Conservation (phyloP, 2,797 vertebrate species). For the Vultur gryphus region DNA sequence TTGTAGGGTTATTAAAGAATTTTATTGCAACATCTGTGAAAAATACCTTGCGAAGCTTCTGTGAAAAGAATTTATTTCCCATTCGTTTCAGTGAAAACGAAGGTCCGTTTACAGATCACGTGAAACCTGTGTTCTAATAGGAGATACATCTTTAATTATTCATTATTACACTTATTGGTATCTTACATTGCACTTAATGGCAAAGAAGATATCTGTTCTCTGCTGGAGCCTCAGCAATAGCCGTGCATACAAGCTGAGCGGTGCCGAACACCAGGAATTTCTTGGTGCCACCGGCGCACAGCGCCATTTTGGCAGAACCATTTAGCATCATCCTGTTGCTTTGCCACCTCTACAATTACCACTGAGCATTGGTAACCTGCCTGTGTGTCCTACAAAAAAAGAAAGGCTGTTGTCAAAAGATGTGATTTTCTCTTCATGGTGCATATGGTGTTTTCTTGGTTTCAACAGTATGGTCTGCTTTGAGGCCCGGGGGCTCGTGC, state of each 20-base stretch:
- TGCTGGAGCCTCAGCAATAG: neutral
- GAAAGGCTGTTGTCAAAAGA: neutral
- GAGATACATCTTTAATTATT: constrained; percentile 53
- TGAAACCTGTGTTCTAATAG: constrained; percentile 40
- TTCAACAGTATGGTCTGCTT: neutral
- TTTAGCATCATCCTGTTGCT: rapidly evolving
- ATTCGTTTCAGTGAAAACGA: neutral
- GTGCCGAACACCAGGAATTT: neutral
- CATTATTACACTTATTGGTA: constrained; percentile 44
- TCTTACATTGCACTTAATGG: constrained; percentile 15
- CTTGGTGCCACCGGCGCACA: rapidly evolving
- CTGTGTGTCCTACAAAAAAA: neutral
- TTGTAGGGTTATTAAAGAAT: neutral
- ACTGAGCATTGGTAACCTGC: neutral
- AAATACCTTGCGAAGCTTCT: neutral
- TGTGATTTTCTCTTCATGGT: neutral
- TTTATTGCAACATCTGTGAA: constrained; percentile 4
- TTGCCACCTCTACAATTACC: neutral
- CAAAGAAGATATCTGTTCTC: neutral
- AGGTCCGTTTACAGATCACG: neutral
- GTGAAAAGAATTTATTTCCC: neutral
- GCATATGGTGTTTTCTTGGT: neutral
- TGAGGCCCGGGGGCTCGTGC: neutral
- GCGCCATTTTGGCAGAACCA: neutral
- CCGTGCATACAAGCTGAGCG: rapidly evolving